These are phyloP conservation scores for Bugula neritina DNA, from an alignment of 2,888 invertebrate species.

Conservation along the genomic window DNA sequence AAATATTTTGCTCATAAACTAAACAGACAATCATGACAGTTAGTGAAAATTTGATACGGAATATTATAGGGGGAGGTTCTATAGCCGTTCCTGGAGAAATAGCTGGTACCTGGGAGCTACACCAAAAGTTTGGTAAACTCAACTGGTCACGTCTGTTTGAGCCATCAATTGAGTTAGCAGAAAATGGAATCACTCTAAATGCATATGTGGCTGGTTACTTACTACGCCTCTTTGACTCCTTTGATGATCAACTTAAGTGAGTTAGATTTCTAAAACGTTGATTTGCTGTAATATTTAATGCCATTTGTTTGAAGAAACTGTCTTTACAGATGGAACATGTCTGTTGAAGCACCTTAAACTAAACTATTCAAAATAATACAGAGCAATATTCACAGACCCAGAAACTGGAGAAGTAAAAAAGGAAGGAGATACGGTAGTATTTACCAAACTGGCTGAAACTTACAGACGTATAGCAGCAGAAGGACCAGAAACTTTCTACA, in stretches of 20 bases:
- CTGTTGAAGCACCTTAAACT: too few species aligned
- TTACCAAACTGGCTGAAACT: conserved; percentile 41
- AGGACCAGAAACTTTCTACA: conserved; percentile 30
- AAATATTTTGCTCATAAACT: too few species aligned
- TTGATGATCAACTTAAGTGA: conserved; percentile 4
- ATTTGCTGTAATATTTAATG: too few species aligned
- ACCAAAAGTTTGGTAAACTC: conserved; percentile 30
- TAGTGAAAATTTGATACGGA: too few species aligned
- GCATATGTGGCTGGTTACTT: neutral
- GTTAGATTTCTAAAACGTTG: too few species aligned
- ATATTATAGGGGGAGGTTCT: conserved; percentile 55
- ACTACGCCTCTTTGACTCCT: neutral
- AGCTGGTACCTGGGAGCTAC: conserved; percentile 30
- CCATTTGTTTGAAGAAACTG: too few species aligned
- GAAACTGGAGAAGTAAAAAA: conserved; percentile 37
- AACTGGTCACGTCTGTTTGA: conserved; percentile 35
- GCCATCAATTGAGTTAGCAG: conserved; percentile 40
- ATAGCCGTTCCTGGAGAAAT: conserved; percentile 33
- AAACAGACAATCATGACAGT: too few species aligned
- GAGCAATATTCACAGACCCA: conserved; percentile 37
- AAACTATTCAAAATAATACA: too few species aligned
- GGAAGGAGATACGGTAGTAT: conserved; percentile 40
- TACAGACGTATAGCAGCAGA: conserved; percentile 61
- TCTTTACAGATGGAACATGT: too few species aligned
- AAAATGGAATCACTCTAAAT: conserved; percentile 51